These are phyloP conservation scores for Artibeus lituratus DNA, from an alignment of 2,797 vertebrate genomes.

Conservation along the genomic window DNA sequence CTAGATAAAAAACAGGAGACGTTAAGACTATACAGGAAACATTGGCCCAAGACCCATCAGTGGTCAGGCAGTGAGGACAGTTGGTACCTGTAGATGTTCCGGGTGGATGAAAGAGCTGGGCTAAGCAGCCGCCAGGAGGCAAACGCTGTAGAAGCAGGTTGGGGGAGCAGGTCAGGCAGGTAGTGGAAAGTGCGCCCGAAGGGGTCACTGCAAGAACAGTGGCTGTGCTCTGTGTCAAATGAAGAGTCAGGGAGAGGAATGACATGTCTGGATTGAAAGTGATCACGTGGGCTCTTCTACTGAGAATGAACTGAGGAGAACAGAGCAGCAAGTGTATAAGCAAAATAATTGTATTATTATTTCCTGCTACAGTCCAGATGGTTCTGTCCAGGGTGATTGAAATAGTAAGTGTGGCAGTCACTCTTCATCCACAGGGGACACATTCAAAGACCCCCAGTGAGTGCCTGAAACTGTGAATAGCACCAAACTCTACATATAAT, in stretches of 20 bases:
- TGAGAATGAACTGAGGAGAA: not conserved
- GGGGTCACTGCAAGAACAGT: not conserved
- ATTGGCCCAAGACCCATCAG: not conserved
- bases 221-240: not conserved
- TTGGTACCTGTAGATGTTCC: not conserved
- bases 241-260: not conserved
- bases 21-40: not conserved
- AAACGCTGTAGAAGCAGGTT: not conserved
- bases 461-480: not conserved
- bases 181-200: not conserved
- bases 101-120: not conserved
- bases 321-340: not conserved
- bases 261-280: not conserved
- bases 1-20: not conserved
- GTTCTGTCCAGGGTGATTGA: not conserved
- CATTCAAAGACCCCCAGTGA: not conserved
- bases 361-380: not conserved
- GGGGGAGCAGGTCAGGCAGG: not conserved
- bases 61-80: not conserved
- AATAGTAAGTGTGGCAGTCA: not conserved
- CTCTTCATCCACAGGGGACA: not conserved
- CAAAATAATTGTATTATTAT: not conserved
- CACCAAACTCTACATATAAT: not conserved
- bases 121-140: not conserved
- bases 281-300: not conserved